Evolutionary conservation across 2,113 vertebrate genomes (phyloP).

Genomic region (Urocitellus parryii): DNA sequence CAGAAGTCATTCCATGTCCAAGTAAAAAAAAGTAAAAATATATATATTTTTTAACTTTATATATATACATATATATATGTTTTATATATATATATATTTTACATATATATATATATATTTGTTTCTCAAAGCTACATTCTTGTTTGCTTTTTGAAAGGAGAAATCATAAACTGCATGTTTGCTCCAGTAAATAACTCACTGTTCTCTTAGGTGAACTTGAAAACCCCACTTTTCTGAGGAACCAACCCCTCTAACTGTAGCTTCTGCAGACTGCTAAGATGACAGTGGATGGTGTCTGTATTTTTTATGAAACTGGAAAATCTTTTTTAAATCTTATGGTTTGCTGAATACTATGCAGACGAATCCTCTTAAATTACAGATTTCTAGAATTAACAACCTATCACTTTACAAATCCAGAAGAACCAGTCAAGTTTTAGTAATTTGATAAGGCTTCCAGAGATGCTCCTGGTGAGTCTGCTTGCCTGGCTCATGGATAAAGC

Average conservation of each 20-base stretch:
- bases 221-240: constrained; percentile 49
- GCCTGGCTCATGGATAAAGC: constrained; percentile 64
- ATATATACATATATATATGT: constrained; percentile 17
- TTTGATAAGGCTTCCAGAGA: constrained; percentile 68
- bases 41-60: not conserved
- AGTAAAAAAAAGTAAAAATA: not conserved
- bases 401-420: constrained; percentile 73
- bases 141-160: constrained; percentile 49
- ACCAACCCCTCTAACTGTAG: not conserved
- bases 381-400: constrained; percentile 37
- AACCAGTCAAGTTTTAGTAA: constrained; percentile 62
- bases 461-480: constrained; percentile 66
- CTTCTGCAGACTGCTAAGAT: not conserved
- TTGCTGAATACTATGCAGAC: constrained; percentile 54
- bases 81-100: not conserved
- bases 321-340: constrained; percentile 24
- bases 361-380: constrained; percentile 60
- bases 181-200: not conserved
- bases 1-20: constrained; percentile 13
- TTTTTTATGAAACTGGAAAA: constrained; percentile 61
- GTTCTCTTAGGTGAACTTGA: constrained; percentile 40
- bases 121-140: constrained; percentile 38
- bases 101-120: not conserved
- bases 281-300: constrained; percentile 23
- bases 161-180: constrained; percentile 12